Evolutionary conservation across 2,113 vertebrate species (phyloP).

Genomic region (Pterophyllum scalare): DNA sequence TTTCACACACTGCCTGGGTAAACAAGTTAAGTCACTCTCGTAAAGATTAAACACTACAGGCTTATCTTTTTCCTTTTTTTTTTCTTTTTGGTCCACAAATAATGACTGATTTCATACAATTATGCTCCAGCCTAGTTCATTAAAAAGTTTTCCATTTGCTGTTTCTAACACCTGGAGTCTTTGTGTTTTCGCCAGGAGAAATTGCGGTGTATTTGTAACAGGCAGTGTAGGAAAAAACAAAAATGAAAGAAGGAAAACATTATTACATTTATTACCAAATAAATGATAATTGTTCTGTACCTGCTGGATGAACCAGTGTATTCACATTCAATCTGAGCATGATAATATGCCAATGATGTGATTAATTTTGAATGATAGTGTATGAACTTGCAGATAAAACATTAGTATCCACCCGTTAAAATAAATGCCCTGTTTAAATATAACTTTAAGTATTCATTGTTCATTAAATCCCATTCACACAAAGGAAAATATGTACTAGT

Average conservation of each 20-base stretch:
- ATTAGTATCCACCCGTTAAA: neutral
- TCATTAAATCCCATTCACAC: no score
- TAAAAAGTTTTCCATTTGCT: conserved; percentile 5
- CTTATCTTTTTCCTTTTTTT: neutral
- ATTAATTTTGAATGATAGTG: no score
- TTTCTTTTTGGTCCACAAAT: neutral
- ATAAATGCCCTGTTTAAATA: neutral
- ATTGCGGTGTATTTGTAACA: neutral
- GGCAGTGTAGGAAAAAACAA: no score
- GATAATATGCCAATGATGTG: no score
- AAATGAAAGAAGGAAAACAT: neutral
- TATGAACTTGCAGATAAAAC: neutral
- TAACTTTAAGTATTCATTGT: neutral
- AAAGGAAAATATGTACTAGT: neutral
- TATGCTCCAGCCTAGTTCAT: neutral
- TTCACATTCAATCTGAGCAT: no score
- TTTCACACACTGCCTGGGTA: conserved; percentile 12
- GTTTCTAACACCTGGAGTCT: neutral
- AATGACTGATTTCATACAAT: neutral
- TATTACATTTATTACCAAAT: neutral
- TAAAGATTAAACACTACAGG: neutral
- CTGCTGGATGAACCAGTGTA: neutral
- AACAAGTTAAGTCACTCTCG: conserved; percentile 1
- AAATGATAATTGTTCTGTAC: neutral
- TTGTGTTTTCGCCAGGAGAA: neutral